A percentile compares a stretch with the other conserved stretches of the same genome.
phyloP scores from a whole-genome alignment of 2,797 vertebrate species.

The Salmo trutta region DNA sequence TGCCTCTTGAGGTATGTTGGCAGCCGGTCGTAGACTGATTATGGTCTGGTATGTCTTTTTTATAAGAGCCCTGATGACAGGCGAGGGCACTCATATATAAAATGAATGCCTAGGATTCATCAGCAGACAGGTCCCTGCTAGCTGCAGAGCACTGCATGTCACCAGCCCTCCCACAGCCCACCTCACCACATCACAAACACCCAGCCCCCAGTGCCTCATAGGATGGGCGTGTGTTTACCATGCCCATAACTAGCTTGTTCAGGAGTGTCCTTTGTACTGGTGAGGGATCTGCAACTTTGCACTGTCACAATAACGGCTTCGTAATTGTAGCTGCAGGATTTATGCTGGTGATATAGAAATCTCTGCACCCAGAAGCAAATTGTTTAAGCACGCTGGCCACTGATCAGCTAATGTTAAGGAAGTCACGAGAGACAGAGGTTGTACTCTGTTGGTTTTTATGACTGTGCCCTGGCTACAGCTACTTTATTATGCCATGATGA shows the following conservation, averaged over 20 bases:
- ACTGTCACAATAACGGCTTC: neutral
- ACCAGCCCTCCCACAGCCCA: constrained; percentile 8
- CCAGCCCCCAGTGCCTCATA: constrained; percentile 10
- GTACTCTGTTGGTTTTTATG: neutral
- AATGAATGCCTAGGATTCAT: constrained; percentile 63
- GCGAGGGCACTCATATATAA: constrained; percentile 67
- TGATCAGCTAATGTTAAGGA: neutral
- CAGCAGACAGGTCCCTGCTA: constrained; percentile 45
- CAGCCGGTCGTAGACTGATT: constrained; percentile 65
- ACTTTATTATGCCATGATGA: neutral
- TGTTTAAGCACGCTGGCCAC: neutral
- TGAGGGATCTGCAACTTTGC: neutral
- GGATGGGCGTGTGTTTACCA: neutral
- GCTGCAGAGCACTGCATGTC: constrained; percentile 21
- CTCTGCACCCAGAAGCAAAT: neutral
- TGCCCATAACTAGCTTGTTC: neutral
- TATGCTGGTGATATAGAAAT: neutral
- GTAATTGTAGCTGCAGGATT: neutral
- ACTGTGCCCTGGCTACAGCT: neutral
- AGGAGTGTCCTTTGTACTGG: neutral
- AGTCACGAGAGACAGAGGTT: neutral
- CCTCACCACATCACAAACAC: constrained; percentile 45
- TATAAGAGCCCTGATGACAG: constrained; percentile 67
- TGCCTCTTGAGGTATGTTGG: constrained; percentile 70
- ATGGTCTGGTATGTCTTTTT: constrained; percentile 68